Base-by-base conservation (phyloP, 2,888 invertebrate genomes). In the Eupithecia tripunctaria region DNA sequence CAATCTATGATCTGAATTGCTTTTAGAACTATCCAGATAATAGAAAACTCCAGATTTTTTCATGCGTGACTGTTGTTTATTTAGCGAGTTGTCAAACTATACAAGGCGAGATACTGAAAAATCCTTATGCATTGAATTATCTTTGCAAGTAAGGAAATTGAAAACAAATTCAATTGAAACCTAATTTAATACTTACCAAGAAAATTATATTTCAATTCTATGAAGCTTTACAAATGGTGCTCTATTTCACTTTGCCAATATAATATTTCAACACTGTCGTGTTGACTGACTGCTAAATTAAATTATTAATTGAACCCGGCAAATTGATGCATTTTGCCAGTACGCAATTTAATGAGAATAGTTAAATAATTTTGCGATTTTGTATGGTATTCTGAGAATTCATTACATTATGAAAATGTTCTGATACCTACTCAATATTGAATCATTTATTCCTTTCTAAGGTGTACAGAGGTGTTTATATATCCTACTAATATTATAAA, bases 281-380 rank as follows among this genome's bases (percentile, higher is more conserved):
- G 25, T 51, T 60, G 15, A 67, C 8, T 18, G 51, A 51, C 10
- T 51, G 51, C 10, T 7, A 56, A 63, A 41, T 65, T 47, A 29
- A 67, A 68, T 68, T 63, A 51, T 63, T 47, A 64, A 72, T 69
- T 60, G 25, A 78, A 82, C 82, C 78, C 82, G 80, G 80, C 75
- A 84, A 88, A 87, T 86, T 84, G 83, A 85, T 89, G 86, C 36
- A 72, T 68, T 38, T 72, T 72, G 51, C 8, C 65, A 21, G 59
- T 59, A 41, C 67, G 38, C 10, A 71, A 47, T 21, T 67, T 66
- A 43, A 32, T 51, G 38, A 62, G 18, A 62, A 38, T 67, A n/a
- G 27, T 62, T 51, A 62, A 36, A 36, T 36, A 63, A 38, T 38
- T 15, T 15, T 21, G 32, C n/a, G 15, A 25, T 25, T 21, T 14